phyloP scores from a whole-genome alignment of 64 coral and sea anemone genomes.

The Pachyseris speciosa region DNA sequence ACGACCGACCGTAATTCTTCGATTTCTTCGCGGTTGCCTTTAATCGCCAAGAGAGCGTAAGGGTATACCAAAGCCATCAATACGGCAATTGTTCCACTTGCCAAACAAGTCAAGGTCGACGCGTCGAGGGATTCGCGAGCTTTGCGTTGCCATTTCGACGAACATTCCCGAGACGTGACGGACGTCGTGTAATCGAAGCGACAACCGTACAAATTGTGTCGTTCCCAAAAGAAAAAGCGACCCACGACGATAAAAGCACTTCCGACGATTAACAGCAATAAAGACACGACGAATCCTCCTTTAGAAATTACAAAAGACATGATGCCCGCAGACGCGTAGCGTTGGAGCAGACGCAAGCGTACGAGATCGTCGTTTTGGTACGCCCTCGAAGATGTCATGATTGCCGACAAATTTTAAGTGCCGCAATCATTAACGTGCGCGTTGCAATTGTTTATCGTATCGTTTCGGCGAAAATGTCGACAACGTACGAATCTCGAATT shows the following conservation, averaged over 20 bases:
- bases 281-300: background rate
- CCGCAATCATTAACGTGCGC: background rate
- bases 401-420: background rate
- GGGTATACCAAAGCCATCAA: background rate
- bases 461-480: background rate
- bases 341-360: background rate
- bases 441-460: too few species aligned
- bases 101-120: background rate
- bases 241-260: background rate
- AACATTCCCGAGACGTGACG: background rate
- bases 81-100: background rate
- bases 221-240: background rate
- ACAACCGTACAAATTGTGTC: background rate
- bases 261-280: background rate
- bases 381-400: background rate
- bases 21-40: background rate
- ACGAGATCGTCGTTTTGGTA: background rate
- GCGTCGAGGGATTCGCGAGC: background rate
- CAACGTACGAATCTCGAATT: background rate
- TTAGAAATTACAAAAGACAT: background rate
- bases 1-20: background rate
- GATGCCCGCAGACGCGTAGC: background rate
- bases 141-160: background rate
- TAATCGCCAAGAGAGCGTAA: background rate
- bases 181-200: background rate